Base-by-base conservation (phyloP, 2,797 vertebrate genomes). In the Sebastes miniatus region DNA sequence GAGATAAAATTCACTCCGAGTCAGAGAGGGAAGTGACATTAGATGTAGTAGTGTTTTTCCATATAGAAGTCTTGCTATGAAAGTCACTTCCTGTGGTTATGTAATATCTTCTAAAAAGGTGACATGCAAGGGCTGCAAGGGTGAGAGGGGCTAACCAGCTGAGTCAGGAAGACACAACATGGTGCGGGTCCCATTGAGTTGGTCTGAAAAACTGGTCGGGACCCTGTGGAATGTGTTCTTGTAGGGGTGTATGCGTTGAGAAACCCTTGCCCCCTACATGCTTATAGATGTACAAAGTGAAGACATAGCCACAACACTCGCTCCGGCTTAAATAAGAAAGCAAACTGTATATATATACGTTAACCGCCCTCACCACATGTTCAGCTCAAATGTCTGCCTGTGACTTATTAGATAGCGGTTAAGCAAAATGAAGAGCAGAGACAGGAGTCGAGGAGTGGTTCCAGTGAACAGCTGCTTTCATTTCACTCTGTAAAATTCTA, bases 381-480 rank as follows among this genome's bases (percentile, higher is more conserved):
- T 92, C 56, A 13, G 78, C 85, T 87, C 73, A 39, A 85, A 88
- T 74, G 84, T 88, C 77, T 32, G 88, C 14, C 91, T 93, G 90
- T 70, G 78, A 85, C 83, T 82, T 87, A 91, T 94, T 92, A 92
- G 67, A 77, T 18, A 14, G 89, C 0, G 62, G 84, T 90, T 86
- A 39, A 74, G 61, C 69, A 4, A 79, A 88, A 91, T 78, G 86
- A 92, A 84, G 82, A 90, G 80, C 89, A 91, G 89, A 77, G 66
- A 74, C 79, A 47, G 83, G 18, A 29, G 68, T 14, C 24, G 74
- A 84, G 79, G 64, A 65, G 29, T 2, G 74, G 61, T 76, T 84
- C 84, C 77, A 25, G 27, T 4, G 80, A 88, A 77, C 92, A 93
- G 92, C 89, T 94, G 91, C 86, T 89, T 91, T 92, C 76, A 79